Base-by-base conservation (phyloP, 2,888 invertebrate species). In the Synergus itoensis region DNA sequence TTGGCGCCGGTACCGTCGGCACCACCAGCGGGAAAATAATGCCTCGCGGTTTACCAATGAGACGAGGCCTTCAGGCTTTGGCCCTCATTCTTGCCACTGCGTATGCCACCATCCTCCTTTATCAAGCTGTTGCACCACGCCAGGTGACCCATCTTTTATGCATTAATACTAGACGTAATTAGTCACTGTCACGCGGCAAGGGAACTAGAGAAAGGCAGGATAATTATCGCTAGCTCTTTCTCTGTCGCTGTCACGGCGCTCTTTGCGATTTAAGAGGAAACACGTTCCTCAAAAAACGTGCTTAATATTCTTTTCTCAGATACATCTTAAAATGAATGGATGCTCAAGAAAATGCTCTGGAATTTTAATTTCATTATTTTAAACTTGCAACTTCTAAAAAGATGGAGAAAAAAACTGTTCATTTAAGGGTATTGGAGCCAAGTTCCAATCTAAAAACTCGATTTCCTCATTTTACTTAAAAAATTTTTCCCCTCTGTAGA, bases 51-150 rank as follows among this genome's bases (percentile, higher is more conserved):
- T 84, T 92, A 87, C 89, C 91, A 83, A 90, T 88, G 83, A 91
- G 91, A 88, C 89, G 93, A 81, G 90, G 90, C 86, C 91, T 93
- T 45, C 93, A 93, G 89, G 92, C 92, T 80, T 88, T 92, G 85
- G 92, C 91, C 78, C 90, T 93, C 87, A 90, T 93, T 83, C 92
- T 94, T 85, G 93, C 93, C 84, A 92, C 94, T 86, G 94, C 94
- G 84, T 95, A 95, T 88, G 94, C 94, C 88, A 94, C 94, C 86
- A 92, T 95, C 84, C 93, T 95, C 84, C 93, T 95, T 87, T 95
- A 95, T 89, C 95, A 95, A 92, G 94, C 94, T 85, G 93, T 94
- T 84, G 94, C 93, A 88, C 93, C 94, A 81, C 90, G 91, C 79
- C 93, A 94, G 92, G 94, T 94, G 82, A 93, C 92, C 91, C 91